Base-by-base conservation (phyloP, 1,140 invertebrate genomes). In the Metopolophium dirhodum region DNA sequence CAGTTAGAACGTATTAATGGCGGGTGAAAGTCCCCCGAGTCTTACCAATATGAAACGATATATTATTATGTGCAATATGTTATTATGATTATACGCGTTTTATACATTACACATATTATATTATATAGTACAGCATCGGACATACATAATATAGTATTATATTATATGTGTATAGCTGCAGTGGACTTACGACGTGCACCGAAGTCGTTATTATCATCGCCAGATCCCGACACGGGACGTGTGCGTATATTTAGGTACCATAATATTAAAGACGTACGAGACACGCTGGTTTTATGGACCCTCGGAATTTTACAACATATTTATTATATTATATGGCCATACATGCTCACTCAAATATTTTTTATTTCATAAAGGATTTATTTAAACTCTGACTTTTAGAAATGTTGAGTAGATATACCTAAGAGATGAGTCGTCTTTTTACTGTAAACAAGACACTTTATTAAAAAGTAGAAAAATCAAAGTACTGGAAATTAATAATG, bases 161-260 rank as follows among this genome's bases (percentile, higher is more conserved):
- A 51, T 47, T 51, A 51, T 68, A 61, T 61, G 30, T n/a, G 14
- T 68, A 68, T 68, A 68, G 26, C 61, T 68, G 61, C 61, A 68
- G 30, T 68, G 2, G 61, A 30, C 61, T 30, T 68, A 68, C 30
- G 30, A n/a, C 30, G 61, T n/a, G 61, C 61, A 77, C 61, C 14
- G 61, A 77, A 77, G 61, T 77, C 61, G 61, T 77, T 77, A 77
- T 77, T 77, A 77, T 77, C 30, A 77, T 77, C 61, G n/a, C 30
- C 61, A n/a, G 61, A n/a, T 30, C 30, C 61, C 30, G 30, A 18
- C 61, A 1, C 61, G 30, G 61, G 30, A 68, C 61, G 61, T 68
- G 61, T 68, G 61, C 26, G 26, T 30, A 61, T 61, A 61, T 61
- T 14, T 4, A 61, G 26, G 26, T 51, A 30, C 57, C 57, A 61